Evolutionary conservation across 2,888 invertebrate genomes (phyloP).

Genomic region (Andrena chrysosceles): DNA sequence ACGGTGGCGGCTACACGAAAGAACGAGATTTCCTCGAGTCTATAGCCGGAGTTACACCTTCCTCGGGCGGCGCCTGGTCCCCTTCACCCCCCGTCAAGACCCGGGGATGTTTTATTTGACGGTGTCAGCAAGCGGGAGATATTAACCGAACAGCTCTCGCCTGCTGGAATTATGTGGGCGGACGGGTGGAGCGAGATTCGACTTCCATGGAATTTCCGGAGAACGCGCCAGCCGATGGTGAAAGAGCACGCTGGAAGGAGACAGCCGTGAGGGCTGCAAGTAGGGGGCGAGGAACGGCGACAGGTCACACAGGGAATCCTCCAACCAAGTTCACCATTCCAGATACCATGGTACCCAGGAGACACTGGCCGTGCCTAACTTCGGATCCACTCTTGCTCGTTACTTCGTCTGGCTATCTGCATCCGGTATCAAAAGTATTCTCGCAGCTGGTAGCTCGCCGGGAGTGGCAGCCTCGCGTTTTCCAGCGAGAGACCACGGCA

Average conservation of each 20-base stretch:
- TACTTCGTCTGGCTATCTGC: conserved; percentile 64
- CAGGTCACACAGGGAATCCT: conserved; percentile 65
- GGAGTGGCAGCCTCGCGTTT: neutral
- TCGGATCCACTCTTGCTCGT: conserved; percentile 59
- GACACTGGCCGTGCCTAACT: conserved; percentile 62
- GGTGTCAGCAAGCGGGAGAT: conserved; percentile 80
- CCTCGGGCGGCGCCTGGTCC: conserved; percentile 48
- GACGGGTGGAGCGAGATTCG: conserved; percentile 70
- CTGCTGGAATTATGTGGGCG: conserved; percentile 77
- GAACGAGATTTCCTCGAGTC: conserved; percentile 68
- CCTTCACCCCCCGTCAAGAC: conserved; percentile 20
- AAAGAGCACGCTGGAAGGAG: conserved; percentile 41
- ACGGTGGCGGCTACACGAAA: conserved; percentile 48
- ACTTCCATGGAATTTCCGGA: conserved; percentile 76
- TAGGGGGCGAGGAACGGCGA: conserved; percentile 51
- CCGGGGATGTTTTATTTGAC: conserved; percentile 79
- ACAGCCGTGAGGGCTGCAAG: neutral
- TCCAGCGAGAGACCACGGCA: neutral
- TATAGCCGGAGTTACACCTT: conserved; percentile 69
- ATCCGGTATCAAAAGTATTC: conserved; percentile 63
- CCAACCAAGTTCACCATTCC: conserved; percentile 62
- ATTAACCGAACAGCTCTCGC: conserved; percentile 78
- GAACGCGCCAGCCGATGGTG: conserved; percentile 67
- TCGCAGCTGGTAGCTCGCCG: conserved; percentile 21
- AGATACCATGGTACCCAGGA: conserved; percentile 68